Base-by-base conservation (phyloP, 2,888 invertebrate genomes). In the Gymnoscelis rufifasciata region DNA sequence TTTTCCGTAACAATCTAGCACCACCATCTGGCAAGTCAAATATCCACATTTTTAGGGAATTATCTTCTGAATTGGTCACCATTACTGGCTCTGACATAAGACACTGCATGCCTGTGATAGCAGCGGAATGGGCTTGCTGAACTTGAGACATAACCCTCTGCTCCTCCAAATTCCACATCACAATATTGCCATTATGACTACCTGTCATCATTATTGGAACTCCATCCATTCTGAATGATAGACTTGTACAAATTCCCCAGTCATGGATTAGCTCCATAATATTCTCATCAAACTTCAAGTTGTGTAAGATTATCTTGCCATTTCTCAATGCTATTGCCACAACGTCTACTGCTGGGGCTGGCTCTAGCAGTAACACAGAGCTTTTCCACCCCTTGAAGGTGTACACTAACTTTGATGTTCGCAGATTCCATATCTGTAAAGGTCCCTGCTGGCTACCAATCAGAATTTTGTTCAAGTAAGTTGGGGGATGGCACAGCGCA, bases 21-120 rank as follows among this genome's bases (percentile, higher is more conserved):
- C 95, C 94, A 26, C 97, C 97, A 89, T 97, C 98, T 6, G 96
- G 92, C 90, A 94, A 90, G 76, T 99, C 99, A 88, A 99, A 95
- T 56, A 95, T 93, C 93, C 95, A 95, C 53, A 97, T 83, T 77
- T 97, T 98, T 55, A 98, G 83, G 4, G 97, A 94, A 75, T 98
- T 98, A 67, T 99, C 98, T n/a, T 94, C 91, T 0, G 97, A 97
- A 7, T 96, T 96, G 0, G 97, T 95, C 1, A 98, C 90, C 78
- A 98, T 88, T 0, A 99, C 77, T 0, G 98, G 97, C 74, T 99
- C 97, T 45, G 92, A 94, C 36, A 94, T 93, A 36, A 99, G 87
- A 79, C 95, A 98, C 57, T 93, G 89, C 62, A 97, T 81, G 0
- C 97, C 96, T 7, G 93, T 92, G 2, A 99, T 93, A 7, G 92